phyloP scores from a whole-genome alignment of 2,888 invertebrate genomes.

The Camptogramma bilineatum region DNA sequence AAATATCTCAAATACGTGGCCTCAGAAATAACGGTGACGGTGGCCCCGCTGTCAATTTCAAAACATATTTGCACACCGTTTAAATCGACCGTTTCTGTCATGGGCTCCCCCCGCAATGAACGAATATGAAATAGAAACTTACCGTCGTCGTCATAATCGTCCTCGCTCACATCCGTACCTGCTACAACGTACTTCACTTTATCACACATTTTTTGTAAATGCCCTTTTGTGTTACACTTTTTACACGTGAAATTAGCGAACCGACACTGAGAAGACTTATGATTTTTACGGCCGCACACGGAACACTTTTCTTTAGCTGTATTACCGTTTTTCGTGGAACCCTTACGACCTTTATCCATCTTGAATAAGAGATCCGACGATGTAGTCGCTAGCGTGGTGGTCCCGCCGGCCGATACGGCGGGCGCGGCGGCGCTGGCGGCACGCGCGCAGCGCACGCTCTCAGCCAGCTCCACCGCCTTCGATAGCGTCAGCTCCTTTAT shows the following conservation, averaged over 20 bases:
- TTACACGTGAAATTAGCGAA: slow-evolving; percentile 18
- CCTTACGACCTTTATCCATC: slow-evolving; percentile 1
- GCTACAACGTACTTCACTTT: slow-evolving; percentile 7
- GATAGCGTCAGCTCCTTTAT: slow-evolving; percentile 39
- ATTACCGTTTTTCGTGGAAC: background rate
- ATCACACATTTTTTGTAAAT: slow-evolving; percentile 19
- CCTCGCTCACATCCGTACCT: background rate
- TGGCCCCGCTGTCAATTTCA: slow-evolving; percentile 29
- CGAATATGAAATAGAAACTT: slow-evolving; percentile 25
- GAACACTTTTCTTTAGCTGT: slow-evolving; percentile 10
- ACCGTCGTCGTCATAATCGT: slow-evolving; percentile 10
- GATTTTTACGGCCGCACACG: slow-evolving; percentile 20
- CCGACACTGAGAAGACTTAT: slow-evolving; percentile 14
- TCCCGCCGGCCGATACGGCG: slow-evolving; percentile 1
- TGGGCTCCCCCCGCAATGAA: slow-evolving; percentile 33
- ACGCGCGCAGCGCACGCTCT: slow-evolving; percentile 44
- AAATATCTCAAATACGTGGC: background rate
- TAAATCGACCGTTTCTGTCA: slow-evolving; percentile 33
- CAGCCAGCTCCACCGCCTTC: slow-evolving; percentile 46
- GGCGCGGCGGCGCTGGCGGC: slow-evolving; percentile 11
- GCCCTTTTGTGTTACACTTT: slow-evolving; percentile 18
- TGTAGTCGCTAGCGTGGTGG: background rate
- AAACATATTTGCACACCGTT: slow-evolving; percentile 23
- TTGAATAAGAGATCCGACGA: slow-evolving; percentile 6
- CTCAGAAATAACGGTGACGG: slow-evolving; percentile 17